Percentiles rank a stretch among this genome's conserved stretches.
phyloP scores from a whole-genome alignment of 2,888 invertebrate genomes.

The Acholoe squamosa region DNA sequence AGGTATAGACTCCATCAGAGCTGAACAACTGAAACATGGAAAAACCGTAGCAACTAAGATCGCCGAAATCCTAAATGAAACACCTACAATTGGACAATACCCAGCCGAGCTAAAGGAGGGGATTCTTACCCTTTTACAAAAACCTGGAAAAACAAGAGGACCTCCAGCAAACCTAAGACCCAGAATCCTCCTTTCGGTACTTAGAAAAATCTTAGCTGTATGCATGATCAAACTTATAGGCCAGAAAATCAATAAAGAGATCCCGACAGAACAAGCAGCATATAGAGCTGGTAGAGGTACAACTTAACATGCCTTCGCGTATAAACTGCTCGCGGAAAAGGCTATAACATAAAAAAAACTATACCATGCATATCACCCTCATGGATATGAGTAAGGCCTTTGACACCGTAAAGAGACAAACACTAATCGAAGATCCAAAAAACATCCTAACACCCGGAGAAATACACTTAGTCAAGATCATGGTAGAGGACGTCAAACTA shows the following conservation, averaged over 20 bases:
- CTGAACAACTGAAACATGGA: constrained; percentile 52
- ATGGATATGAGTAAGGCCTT: constrained; percentile 48
- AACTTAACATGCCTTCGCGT: constrained; percentile 44
- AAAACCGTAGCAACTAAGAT: not conserved
- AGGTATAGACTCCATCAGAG: constrained; percentile 39
- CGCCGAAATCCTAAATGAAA: constrained; percentile 22
- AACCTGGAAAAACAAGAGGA: constrained; percentile 51
- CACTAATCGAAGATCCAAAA: constrained; percentile 36
- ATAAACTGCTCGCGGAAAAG: constrained; percentile 36
- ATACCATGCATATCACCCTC: not conserved
- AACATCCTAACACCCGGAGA: not conserved
- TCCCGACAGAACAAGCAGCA: not conserved
- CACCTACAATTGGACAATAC: not conserved
- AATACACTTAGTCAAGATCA: constrained; percentile 36
- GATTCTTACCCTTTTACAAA: constrained; percentile 51
- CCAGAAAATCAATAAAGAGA: not conserved
- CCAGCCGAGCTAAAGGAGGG: constrained; percentile 38
- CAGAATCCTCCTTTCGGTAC: not conserved
- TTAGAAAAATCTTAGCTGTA: constrained; percentile 31
- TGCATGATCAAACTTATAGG: not conserved
- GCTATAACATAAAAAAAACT: constrained; percentile 14
- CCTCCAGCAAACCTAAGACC: constrained; percentile 38
- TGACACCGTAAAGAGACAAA: constrained; percentile 19
- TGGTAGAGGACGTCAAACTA: constrained; percentile 31
- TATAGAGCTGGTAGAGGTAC: constrained; percentile 29